These are phyloP conservation scores for Ceryle rudis DNA, from an alignment of 2,797 vertebrate genomes.

Conservation along the genomic window DNA sequence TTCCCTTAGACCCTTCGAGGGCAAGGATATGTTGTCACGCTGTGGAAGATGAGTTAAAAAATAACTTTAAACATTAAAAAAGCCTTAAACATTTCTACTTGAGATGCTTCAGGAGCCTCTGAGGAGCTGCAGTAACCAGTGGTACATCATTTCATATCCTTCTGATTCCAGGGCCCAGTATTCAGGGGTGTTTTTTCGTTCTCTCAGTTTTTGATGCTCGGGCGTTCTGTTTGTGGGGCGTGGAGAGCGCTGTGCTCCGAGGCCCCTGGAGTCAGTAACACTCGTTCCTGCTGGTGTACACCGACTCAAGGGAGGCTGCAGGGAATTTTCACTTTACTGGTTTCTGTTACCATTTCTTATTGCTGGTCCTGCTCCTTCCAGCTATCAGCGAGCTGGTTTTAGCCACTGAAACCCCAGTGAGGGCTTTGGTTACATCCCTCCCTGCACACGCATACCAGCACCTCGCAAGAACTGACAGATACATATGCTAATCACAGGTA, in stretches of 20 bases:
- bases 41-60: neutral
- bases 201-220: neutral
- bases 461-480: neutral
- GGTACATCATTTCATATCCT: neutral
- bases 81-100: neutral
- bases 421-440: neutral
- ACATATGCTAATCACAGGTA: neutral
- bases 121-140: neutral
- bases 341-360: neutral
- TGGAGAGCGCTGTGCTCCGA: rapidly evolving
- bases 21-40: neutral
- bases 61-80: neutral
- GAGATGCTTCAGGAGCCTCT: neutral
- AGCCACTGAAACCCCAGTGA: neutral
- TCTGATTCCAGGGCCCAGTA: neutral
- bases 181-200: neutral
- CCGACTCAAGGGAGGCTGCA: neutral
- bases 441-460: neutral
- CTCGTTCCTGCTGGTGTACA: rapidly evolving
- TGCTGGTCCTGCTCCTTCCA: neutral
- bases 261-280: too few species aligned
- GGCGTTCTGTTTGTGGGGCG: neutral
- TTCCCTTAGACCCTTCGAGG: neutral
- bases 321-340: neutral
- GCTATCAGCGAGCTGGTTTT: neutral